Evolutionary conservation across 2,797 vertebrate species (phyloP), one percentile per base, ranked within the genome.

Genomic region (Ctenochaetus hawaiiensis): DNA sequence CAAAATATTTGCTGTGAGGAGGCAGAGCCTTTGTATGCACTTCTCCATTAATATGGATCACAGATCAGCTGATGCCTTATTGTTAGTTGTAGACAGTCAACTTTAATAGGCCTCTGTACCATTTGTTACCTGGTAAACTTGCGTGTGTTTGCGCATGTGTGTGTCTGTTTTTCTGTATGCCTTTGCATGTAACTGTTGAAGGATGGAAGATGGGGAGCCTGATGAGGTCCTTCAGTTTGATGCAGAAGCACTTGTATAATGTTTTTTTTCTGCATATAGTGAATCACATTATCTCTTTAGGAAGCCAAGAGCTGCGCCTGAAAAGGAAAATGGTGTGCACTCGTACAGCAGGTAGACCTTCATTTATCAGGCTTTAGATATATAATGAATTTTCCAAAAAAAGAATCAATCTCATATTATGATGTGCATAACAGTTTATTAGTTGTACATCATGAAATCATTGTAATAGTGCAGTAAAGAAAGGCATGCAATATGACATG

Each of bases 81-180:
- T 2, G 61, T 59, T 67, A 54, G n/a, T 30, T 37, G 26, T 10
- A 44, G 39, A 51, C 64, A 75, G 41, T 75, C 60, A 45, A 45
- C 62, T 72, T 72, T 12, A 80, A 65, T 77, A 81, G 22, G 30
- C 60, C 63, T 68, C 48, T 52, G n/a, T 43, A 51, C 73, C 44
- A 58, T 77, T 56, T 75, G 81, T 70, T 39, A 43, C 30, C 30
- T n/a, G 11, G 23, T 57, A 2, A 49, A 13, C 37, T 3, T 73
- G 39, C 45, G 60, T 51, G 4, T 23, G 54, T 22, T 5, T 34
- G 16, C 44, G 17, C 26, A 3, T 73, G 26, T 48, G 62, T 26
- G 56, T 26, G 6, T 39, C 0, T 20, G 52, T 41, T 63, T 72
- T 37, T 60, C 44, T 70, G n/a, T 49, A 39, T n/a, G 61, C 12